A percentile compares a stretch with the other conserved stretches of the same genome.
Conservation (phyloP, 2,888 invertebrate genomes). For the Heliconius sara region DNA sequence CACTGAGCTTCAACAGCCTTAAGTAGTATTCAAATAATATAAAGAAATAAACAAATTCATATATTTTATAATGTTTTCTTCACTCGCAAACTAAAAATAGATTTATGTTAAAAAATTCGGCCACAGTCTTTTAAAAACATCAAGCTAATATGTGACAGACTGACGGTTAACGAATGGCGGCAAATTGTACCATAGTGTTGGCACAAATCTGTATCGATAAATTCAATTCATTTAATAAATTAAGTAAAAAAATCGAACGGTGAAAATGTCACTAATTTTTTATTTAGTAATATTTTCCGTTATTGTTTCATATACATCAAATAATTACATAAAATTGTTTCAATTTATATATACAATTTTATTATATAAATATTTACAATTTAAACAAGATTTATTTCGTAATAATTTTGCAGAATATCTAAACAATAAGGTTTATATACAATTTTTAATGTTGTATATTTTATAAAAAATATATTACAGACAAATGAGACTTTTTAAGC, state of each 20-base stretch:
- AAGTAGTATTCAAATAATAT: background rate
- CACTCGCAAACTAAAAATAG: background rate
- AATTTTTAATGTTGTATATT: too few relatives aligned
- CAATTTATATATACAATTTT: too few relatives aligned
- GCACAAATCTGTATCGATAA: conserved; percentile 42
- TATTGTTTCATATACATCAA: background rate
- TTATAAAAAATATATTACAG: too few relatives aligned
- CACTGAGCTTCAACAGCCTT: background rate
- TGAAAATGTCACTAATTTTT: background rate
- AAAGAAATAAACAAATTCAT: background rate
- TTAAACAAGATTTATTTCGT: too few relatives aligned
- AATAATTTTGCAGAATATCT: too few relatives aligned
- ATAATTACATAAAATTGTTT: too few relatives aligned
- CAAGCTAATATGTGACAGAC: conserved; percentile 40
- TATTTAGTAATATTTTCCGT: background rate
- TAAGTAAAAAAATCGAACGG: background rate
- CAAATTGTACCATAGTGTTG: conserved; percentile 46
- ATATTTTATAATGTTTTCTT: background rate
- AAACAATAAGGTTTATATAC: too few relatives aligned
- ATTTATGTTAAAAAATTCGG: background rate
- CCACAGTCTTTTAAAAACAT: conserved; percentile 14
- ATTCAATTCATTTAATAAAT: conserved; percentile 11
- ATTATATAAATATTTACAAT: too few relatives aligned
- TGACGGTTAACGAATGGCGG: conserved; percentile 50
- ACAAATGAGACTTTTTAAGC: too few relatives aligned